These are phyloP conservation scores for Apaloderma vittatum DNA, from an alignment of 2,113 vertebrate species.

Conservation along the genomic window DNA sequence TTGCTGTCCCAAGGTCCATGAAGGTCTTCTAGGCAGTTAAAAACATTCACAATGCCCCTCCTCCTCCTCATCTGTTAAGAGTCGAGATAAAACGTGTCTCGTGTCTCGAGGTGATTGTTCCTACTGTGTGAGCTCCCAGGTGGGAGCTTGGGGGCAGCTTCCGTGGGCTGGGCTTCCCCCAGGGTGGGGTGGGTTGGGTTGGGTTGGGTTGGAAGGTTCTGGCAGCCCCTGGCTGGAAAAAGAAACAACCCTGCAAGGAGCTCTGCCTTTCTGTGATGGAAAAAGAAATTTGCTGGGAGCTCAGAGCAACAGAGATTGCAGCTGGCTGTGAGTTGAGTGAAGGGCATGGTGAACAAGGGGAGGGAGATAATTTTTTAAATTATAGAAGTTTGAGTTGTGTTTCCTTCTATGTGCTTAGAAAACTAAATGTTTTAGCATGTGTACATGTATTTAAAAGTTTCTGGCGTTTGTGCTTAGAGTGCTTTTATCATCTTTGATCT, in stretches of 20 bases:
- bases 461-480: background rate
- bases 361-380: background rate
- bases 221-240: fast-evolving
- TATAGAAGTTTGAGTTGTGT: background rate
- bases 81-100: fast-evolving
- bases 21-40: background rate
- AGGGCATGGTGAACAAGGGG: background rate
- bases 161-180: no score
- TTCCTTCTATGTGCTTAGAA: background rate
- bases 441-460: background rate
- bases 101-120: no score
- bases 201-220: no score
- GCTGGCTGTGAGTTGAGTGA: background rate
- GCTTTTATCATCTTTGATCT: background rate
- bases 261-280: background rate
- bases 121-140: no score
- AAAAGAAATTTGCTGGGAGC: background rate
- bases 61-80: background rate
- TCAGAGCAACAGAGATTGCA: fast-evolving
- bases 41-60: background rate
- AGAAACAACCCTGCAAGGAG: background rate
- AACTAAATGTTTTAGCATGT: background rate
- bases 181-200: no score
- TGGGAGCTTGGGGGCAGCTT: no score
- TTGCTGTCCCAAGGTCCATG: background rate